Evolutionary conservation across 2,113 vertebrate species (phyloP).

Genomic region (Cebidichthys violaceus): DNA sequence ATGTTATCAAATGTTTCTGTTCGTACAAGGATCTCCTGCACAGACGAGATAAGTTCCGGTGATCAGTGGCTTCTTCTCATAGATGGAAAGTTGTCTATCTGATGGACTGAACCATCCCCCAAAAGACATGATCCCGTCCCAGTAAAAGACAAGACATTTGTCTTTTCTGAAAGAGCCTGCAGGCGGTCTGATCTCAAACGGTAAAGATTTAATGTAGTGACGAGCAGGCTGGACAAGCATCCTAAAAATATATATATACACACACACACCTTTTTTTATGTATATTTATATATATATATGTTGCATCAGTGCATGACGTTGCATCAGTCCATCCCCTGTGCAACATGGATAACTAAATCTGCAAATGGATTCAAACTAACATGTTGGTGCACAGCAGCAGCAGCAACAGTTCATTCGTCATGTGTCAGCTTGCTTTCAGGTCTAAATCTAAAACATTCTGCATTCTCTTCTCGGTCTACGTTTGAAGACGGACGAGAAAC

Average conservation of each 20-base stretch:
- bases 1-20: constrained; percentile 9
- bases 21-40: not conserved
- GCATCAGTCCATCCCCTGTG: not conserved
- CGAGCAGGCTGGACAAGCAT: not conserved
- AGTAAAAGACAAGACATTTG: constrained; percentile 36
- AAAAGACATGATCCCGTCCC: constrained; percentile 32
- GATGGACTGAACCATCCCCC: constrained; percentile 22
- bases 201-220: constrained; percentile 52
- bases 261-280: no score
- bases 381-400: constrained; percentile 9
- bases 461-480: constrained; percentile 6
- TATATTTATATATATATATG: no score
- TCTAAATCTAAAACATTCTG: constrained; percentile 15
- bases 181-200: constrained; percentile 49
- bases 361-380: constrained; percentile 26
- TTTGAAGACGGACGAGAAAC: constrained; percentile 49
- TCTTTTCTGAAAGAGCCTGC: constrained; percentile 56
- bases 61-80: constrained; percentile 10
- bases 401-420: constrained; percentile 43
- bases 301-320: no score
- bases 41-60: constrained; percentile 14
- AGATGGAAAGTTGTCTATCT: constrained; percentile 20
- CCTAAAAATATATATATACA: not conserved
- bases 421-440: constrained; percentile 13
- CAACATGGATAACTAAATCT: constrained; percentile 23